Evolutionary conservation across 1,140 invertebrate genomes (phyloP), one percentile per base, ranked within the genome.

Genomic region (Dendroctonus ponderosae): DNA sequence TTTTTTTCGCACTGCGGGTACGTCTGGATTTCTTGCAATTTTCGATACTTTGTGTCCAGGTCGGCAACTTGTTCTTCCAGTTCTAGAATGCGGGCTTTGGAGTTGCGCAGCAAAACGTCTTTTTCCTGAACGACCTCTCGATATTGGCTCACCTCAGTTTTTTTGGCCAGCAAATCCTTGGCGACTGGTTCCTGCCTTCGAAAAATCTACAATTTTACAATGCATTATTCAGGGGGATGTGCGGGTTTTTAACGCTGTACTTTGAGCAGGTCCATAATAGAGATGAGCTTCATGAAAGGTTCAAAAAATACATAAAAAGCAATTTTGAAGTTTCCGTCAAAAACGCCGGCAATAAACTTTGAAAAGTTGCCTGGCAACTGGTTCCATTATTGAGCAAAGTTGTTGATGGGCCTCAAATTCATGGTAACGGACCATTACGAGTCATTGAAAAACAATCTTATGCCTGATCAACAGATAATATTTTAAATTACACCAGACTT

Each of bases 171-270:
- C 5, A 70, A 26, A 56, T 69, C 39, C 40, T 70, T 70, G 6
- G 68, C 56, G 0, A 72, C 66, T 5, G 70, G 68, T 56, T 72
- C 70, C 37, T 72, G 68, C 68, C 70, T 72, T 26, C 66, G 61
- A 64, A 72, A 72, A 56, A 72, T 72, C 70, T 71, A 39, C 3
- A 66, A 60, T 50, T 15, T 26, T 7, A 9, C 5, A 11, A 5
- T 26, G 26, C 6, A 8, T 14, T n/a, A 59, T 38, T 62, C 37
- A 43, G 9, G 7, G 3, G 46, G 5, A 14, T 46, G 11, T 49
- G 15, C 9, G 2, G n/a, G 43, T 38, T 38, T 7, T 37, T 52
- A 0, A 7, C n/a, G n/a, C 3, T 50, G 43, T 63, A 63, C 62
- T 51, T 64, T 64, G 8, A 64, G 62, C 15, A 64, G 15, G 38